phyloP scores from a whole-genome alignment of 2,797 vertebrate species.

The Aythya fuligula region DNA sequence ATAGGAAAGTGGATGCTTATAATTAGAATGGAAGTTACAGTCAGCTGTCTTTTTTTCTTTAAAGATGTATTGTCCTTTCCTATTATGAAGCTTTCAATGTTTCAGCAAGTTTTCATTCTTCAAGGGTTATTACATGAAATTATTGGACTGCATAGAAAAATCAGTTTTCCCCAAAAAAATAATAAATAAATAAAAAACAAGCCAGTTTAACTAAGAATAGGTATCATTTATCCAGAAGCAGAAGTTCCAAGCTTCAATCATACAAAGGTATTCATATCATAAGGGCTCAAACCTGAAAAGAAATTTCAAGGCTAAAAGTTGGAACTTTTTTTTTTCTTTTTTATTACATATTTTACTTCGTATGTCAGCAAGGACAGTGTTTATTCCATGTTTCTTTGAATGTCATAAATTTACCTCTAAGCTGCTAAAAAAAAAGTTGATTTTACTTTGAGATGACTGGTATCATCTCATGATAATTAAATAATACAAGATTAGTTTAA shows the following conservation, averaged over 20 bases:
- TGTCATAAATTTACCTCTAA: background rate
- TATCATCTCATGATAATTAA: background rate
- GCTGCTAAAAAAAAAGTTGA: background rate
- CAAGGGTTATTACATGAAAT: background rate
- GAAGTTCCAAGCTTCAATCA: background rate
- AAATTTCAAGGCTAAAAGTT: background rate
- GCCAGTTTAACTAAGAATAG: background rate
- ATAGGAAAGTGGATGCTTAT: background rate
- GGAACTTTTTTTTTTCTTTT: background rate
- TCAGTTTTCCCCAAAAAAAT: background rate
- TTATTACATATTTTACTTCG: background rate
- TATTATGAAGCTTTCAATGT: background rate
- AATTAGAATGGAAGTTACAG: background rate
- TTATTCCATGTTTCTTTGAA: background rate
- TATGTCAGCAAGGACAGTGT: background rate
- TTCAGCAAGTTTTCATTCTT: background rate
- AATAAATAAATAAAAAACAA: background rate
- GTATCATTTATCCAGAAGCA: background rate
- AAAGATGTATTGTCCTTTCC: rapidly evolving
- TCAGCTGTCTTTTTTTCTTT: background rate
- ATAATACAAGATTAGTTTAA: background rate
- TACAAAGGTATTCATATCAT: background rate
- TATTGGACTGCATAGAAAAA: background rate
- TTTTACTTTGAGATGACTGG: background rate
- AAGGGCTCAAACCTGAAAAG: background rate